Percentiles rank a stretch among this genome's conserved stretches.
Evolutionary conservation across 2,888 invertebrate genomes (phyloP).

Genomic region (Diachrysia chrysitis): DNA sequence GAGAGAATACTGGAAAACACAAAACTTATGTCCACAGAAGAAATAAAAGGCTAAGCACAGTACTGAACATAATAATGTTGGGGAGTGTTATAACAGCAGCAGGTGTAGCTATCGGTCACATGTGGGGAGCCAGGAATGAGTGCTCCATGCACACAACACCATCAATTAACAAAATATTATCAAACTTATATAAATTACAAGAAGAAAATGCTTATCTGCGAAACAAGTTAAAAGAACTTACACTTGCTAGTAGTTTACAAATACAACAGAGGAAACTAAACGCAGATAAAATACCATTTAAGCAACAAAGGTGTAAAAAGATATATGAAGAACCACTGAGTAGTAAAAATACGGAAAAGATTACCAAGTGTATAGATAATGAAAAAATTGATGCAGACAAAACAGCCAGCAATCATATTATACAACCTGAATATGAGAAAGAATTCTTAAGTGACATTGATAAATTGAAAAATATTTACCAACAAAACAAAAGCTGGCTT

Average conservation of each 20-base stretch:
- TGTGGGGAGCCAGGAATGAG: conserved; percentile 86
- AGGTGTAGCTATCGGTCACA: conserved; percentile 86
- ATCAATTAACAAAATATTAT: conserved; percentile 84
- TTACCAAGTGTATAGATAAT: conserved; percentile 79
- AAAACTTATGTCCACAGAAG: conserved; percentile 86
- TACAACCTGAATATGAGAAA: conserved; percentile 72
- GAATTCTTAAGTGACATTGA: conserved; percentile 76
- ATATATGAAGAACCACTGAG: conserved; percentile 81
- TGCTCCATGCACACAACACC: conserved; percentile 77
- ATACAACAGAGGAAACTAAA: conserved; percentile 67
- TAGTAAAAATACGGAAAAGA: conserved; percentile 71
- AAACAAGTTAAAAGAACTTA: conserved; percentile 80
- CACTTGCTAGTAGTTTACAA: conserved; percentile 69
- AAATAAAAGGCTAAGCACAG: conserved; percentile 84
- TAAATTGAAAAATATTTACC: conserved; percentile 77
- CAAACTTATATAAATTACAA: conserved; percentile 85
- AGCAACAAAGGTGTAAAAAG: conserved; percentile 80
- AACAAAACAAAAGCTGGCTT: conserved; percentile 82
- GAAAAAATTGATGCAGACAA: conserved; percentile 62
- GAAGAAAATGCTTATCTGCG: conserved; percentile 85
- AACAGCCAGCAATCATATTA: conserved; percentile 58
- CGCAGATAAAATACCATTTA: conserved; percentile 64
- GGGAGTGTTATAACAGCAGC: conserved; percentile 86
- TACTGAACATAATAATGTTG: conserved; percentile 84
- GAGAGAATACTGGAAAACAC: conserved; percentile 74